phyloP scores from a whole-genome alignment of 2,113 vertebrate species.

The Chlorodrepanis virens region DNA sequence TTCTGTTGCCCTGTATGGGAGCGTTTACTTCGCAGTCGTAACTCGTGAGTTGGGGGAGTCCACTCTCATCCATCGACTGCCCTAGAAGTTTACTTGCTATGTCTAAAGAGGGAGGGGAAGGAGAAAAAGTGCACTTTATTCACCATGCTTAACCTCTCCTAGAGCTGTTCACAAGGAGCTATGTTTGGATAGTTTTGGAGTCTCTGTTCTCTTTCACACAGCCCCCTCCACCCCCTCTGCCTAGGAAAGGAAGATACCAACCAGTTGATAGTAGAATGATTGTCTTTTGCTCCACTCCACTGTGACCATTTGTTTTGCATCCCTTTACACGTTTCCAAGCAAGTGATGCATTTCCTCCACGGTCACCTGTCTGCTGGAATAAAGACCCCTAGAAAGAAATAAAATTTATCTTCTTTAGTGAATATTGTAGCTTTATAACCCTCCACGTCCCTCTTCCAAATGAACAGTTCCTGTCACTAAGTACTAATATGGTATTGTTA shows the following conservation, averaged over 20 bases:
- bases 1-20: conserved; percentile 88
- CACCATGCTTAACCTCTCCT: neutral
- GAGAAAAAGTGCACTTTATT: conserved; percentile 50
- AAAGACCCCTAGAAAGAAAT: conserved; percentile 76
- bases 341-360: conserved; percentile 70
- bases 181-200: neutral
- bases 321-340: conserved; percentile 88
- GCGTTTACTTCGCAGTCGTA: conserved; percentile 97
- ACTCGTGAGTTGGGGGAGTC: conserved; percentile 89
- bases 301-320: conserved; percentile 73
- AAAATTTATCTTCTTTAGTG: neutral
- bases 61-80: conserved; percentile 82
- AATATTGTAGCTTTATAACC: neutral
- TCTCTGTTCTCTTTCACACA: neutral
- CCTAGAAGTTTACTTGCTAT: conserved; percentile 90
- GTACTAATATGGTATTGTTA: neutral
- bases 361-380: conserved; percentile 73
- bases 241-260: conserved; percentile 55
- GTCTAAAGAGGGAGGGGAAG: conserved; percentile 76
- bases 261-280: conserved; percentile 92
- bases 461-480: neutral
- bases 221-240: neutral
- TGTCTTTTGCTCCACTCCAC: conserved; percentile 78
- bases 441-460: neutral
- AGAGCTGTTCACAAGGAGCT: neutral